Base-by-base conservation (phyloP, 2,888 invertebrate species). In the Drosophila fungiperda region DNA sequence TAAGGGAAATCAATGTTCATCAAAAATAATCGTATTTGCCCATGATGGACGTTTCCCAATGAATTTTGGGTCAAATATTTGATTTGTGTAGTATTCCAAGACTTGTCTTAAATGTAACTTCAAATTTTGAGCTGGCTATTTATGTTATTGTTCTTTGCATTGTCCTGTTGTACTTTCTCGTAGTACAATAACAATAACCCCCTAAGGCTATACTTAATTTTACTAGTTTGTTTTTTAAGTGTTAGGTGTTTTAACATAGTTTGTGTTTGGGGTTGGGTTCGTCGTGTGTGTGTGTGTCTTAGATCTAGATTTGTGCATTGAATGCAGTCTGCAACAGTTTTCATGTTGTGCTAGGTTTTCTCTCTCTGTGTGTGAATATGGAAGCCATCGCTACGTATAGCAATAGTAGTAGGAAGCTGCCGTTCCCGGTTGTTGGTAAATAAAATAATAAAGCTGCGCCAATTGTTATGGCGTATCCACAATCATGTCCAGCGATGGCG, bases 391-490 rank as follows among this genome's bases (percentile, higher is more conserved):
- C 84, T 76, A 71, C 33, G 69, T 59, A 53, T 73, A 76, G 82
- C 71, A 70, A 61, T 63, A 32, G 61, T 69, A 81, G 48, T 77
- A 84, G 80, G 82, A 67, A 60, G 85, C 73, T 60, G 65, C 68
- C 60, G 52, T 60, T 35, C 57, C 68, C 7, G 73, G 59, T 35
- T 73, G 58, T 17, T 65, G 77, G 55, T 73, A 88, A 40, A 87
- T 62, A 50, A 87, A 76, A 78, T 75, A 85, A 77, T 83, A 87
- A 68, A 63, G 77, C 32, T 78, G 65, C 52, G 67, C 70, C 72
- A 55, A 69, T 55, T 61, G 86, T 83, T 88, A 83, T 64, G 88
- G 86, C 62, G 80, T 71, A 33, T 79, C 42, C 17, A 58, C 73
- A 12, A 73, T 68, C 59, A 82, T 68, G 4, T 89, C 90, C 67